Percentiles rank a stretch among this genome's conserved stretches.
Evolutionary conservation across 1,140 invertebrate species (phyloP).

Genomic region (Heliconius nattereri): DNA sequence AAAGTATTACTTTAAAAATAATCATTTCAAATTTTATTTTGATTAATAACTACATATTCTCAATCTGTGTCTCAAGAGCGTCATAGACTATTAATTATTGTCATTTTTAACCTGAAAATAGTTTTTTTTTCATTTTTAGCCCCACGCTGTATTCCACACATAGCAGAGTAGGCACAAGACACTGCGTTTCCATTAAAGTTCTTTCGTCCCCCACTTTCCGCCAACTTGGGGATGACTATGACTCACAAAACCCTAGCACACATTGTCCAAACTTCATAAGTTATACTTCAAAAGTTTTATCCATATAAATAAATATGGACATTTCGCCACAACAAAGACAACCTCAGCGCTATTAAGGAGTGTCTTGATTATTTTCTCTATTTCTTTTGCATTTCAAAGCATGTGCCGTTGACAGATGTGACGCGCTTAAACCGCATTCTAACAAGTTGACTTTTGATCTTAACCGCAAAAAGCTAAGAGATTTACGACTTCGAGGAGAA

Average conservation of each 20-base stretch:
- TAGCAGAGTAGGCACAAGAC: not conserved
- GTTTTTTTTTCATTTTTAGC: not conserved
- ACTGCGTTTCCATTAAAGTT: not conserved
- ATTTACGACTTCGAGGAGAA: constrained; percentile 24
- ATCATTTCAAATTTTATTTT: no score
- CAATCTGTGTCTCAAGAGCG: no score
- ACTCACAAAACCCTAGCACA: no score
- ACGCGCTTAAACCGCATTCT: constrained; percentile 6
- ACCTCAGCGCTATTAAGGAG: not conserved
- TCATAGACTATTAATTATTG: no score
- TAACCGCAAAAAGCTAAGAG: constrained; percentile 9
- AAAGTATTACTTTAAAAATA: no score
- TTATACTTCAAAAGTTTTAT: no score
- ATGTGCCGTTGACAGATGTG: not conserved
- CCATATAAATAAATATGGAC: not conserved
- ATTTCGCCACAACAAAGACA: not conserved
- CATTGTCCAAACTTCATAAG: no score
- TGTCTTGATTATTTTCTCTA: not conserved
- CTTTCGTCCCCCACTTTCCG: not conserved
- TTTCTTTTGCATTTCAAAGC: not conserved
- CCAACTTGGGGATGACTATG: not conserved
- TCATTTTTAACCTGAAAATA: no score
- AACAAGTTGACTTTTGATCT: constrained; percentile 28
- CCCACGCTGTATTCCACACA: not conserved
- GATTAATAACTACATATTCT: no score